Percentiles rank a stretch among this genome's conserved stretches.
phyloP scores from a whole-genome alignment of 2,888 invertebrate species.

The Cylloceria caligata region DNA sequence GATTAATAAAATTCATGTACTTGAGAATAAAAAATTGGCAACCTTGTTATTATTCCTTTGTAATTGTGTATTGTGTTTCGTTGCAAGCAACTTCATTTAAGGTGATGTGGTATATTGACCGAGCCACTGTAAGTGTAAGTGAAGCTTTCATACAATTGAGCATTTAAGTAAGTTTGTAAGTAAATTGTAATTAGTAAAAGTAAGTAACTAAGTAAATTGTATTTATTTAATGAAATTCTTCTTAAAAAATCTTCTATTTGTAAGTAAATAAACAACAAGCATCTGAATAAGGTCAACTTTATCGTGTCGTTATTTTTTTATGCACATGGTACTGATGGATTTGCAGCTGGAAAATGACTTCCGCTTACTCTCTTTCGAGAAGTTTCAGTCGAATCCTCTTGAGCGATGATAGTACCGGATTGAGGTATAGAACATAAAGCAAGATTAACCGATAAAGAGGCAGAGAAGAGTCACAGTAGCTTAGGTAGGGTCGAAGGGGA shows the following conservation, averaged over 20 bases:
- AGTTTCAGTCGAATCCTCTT: neutral
- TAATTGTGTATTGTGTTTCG: too few species aligned
- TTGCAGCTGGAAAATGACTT: constrained; percentile 65
- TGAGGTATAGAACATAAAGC: constrained; percentile 51
- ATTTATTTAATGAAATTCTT: too few species aligned
- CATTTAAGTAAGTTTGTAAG: too few species aligned
- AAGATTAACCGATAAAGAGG: constrained; percentile 72
- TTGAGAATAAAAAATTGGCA: too few species aligned
- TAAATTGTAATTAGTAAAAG: too few species aligned
- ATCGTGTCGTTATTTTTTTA: neutral
- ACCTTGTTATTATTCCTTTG: too few species aligned
- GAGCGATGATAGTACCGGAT: neutral
- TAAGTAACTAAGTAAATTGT: too few species aligned
- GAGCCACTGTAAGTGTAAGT: too few species aligned
- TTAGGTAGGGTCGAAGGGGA: constrained; percentile 9
- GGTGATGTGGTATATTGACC: too few species aligned
- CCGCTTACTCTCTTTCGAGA: constrained; percentile 52
- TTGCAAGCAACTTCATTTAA: too few species aligned
- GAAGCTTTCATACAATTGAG: too few species aligned
- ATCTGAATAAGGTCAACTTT: neutral
- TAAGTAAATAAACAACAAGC: neutral
- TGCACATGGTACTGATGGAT: constrained; percentile 59
- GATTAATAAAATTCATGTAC: too few species aligned
- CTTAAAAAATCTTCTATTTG: neutral
- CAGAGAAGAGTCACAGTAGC: constrained; percentile 59